Conservation (phyloP, 2,797 vertebrate species). For the Cuniculus paca region DNA sequence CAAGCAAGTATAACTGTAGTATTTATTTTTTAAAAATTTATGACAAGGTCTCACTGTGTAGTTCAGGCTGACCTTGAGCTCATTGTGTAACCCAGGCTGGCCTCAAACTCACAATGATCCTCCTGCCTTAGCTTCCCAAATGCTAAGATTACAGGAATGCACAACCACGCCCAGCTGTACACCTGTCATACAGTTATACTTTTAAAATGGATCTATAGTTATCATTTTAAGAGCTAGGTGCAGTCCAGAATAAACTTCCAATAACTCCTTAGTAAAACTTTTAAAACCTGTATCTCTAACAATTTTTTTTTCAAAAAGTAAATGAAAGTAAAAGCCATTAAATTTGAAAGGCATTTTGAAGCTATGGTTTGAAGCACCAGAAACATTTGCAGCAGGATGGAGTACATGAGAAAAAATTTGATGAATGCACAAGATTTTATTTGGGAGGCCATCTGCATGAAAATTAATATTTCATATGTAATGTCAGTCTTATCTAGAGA, state of each 20-base stretch:
- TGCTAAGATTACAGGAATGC: background rate
- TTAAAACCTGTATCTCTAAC: background rate
- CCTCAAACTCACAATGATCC: background rate
- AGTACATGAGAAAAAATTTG: background rate
- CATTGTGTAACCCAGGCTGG: background rate
- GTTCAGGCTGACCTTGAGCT: background rate
- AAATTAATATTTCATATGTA: background rate
- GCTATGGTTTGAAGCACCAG: background rate
- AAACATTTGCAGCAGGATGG: background rate
- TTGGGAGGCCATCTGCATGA: background rate
- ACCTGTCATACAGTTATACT: background rate
- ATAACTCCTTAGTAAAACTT: background rate
- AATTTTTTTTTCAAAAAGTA: background rate
- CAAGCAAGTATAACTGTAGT: background rate
- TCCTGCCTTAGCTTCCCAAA: background rate
- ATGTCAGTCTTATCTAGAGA: background rate
- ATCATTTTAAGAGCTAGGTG: background rate
- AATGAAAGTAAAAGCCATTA: background rate
- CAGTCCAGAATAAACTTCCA: background rate
- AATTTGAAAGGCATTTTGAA: background rate
- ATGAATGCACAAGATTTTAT: background rate
- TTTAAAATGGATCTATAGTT: no score
- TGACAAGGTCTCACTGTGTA: background rate
- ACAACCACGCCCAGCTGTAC: background rate
- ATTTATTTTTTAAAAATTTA: background rate